These are phyloP conservation scores for Danionella cerebrum DNA, from an alignment of 2,113 vertebrate genomes.

Conservation along the genomic window DNA sequence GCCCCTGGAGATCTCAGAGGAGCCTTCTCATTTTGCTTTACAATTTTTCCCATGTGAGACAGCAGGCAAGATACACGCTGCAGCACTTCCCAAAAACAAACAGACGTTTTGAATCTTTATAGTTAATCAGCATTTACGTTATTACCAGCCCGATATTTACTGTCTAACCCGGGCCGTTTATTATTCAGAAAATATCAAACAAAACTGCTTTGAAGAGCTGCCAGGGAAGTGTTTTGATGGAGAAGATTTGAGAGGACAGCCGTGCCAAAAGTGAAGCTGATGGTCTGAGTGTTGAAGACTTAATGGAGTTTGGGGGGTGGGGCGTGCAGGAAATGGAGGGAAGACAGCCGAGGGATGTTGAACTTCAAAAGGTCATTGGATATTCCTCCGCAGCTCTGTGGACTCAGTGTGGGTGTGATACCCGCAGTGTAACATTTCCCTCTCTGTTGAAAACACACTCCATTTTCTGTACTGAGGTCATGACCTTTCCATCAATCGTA, in stretches of 20 bases:
- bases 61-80: background rate
- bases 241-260: conserved; percentile 54
- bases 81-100: conserved; percentile 25
- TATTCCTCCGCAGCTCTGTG: conserved; percentile 18
- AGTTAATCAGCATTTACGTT: conserved; percentile 52
- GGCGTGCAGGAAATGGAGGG: conserved; percentile 15
- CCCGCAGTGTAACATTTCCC: conserved; percentile 38
- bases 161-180: conserved; percentile 57
- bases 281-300: conserved; percentile 47
- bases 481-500: conserved; percentile 27
- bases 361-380: conserved; percentile 39
- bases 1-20: background rate
- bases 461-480: conserved; percentile 27
- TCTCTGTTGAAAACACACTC: conserved; percentile 27
- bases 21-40: background rate
- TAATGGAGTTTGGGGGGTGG: background rate
- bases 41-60: background rate
- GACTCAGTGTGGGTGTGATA: conserved; percentile 25
- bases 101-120: background rate
- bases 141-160: conserved; percentile 66
- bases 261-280: conserved; percentile 50
- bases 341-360: conserved; percentile 28
- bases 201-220: conserved; percentile 66
- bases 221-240: conserved; percentile 65
- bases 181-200: conserved; percentile 61